These are phyloP conservation scores for Tipula vernalis DNA, from an alignment of 2,888 invertebrate species.

Conservation along the genomic window DNA sequence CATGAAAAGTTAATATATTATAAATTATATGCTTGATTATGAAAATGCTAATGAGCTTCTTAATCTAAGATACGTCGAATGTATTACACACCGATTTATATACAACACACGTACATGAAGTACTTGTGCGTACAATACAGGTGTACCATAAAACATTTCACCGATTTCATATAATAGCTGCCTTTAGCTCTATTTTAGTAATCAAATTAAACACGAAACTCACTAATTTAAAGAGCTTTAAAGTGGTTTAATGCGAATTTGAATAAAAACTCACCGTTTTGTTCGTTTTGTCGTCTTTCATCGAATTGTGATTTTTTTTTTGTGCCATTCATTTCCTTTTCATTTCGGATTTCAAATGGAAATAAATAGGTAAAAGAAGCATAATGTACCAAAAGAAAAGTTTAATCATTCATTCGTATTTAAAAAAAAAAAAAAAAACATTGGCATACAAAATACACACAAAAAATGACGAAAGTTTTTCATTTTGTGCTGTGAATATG, in stretches of 20 bases:
- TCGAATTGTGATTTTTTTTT: neutral
- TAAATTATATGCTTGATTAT: neutral
- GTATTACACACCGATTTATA: neutral
- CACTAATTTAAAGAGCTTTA: neutral
- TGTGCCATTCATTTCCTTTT: neutral
- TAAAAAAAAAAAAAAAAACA: neutral
- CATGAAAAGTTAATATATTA: neutral
- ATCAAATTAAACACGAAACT: neutral
- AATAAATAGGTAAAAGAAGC: neutral
- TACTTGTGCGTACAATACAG: neutral
- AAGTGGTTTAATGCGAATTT: neutral
- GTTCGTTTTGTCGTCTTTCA: neutral
- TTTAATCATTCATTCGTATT: neutral
- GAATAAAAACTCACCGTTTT: neutral
- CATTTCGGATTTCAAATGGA: neutral
- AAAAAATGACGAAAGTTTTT: too few species aligned
- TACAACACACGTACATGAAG: neutral
- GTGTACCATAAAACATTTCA: neutral
- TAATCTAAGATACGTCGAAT: neutral
- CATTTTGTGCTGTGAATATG: too few species aligned
- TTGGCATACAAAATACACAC: too few species aligned
- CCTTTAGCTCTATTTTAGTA: too few species aligned
- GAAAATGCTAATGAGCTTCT: neutral
- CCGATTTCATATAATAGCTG: neutral
- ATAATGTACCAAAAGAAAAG: neutral